phyloP scores from a whole-genome alignment of 2,888 invertebrate genomes.

The Xylota sylvarum region DNA sequence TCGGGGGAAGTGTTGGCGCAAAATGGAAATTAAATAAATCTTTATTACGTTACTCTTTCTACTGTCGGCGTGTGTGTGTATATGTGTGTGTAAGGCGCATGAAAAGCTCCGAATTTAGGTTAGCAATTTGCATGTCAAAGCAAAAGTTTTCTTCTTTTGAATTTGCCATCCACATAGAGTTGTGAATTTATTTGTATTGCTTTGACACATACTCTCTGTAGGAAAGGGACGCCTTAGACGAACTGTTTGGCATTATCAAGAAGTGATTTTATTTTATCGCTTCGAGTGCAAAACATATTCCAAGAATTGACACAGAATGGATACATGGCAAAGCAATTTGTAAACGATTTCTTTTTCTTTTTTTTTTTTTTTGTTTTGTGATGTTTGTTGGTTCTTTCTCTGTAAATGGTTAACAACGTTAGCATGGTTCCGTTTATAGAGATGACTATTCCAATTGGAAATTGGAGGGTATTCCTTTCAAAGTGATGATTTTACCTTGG shows the following conservation, averaged over 20 bases:
- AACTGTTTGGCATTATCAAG: conserved; percentile 8
- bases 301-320: conserved; percentile 3
- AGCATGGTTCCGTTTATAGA: background rate
- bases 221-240: background rate
- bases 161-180: conserved; percentile 16
- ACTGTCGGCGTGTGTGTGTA: background rate
- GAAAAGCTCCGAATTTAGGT: conserved; percentile 44
- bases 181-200: conserved; percentile 54
- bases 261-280: conserved; percentile 19
- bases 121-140: conserved; percentile 66
- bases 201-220: conserved; percentile 15
- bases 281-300: conserved; percentile 9
- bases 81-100: background rate
- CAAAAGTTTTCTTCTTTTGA: conserved; percentile 52
- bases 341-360: background rate
- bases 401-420: background rate
- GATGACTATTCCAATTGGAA: too few species aligned
- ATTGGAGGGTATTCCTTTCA: too few species aligned
- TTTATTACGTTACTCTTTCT: conserved; percentile 1
- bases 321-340: background rate
- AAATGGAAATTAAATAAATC: conserved; percentile 64
- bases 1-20: conserved; percentile 44
- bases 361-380: background rate
- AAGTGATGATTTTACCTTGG: too few species aligned
- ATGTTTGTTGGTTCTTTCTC: background rate